Percentiles rank a stretch among this genome's conserved stretches.
Conservation (phyloP, 2,113 vertebrate species). For the Sinocyclocheilus rhinocerous region DNA sequence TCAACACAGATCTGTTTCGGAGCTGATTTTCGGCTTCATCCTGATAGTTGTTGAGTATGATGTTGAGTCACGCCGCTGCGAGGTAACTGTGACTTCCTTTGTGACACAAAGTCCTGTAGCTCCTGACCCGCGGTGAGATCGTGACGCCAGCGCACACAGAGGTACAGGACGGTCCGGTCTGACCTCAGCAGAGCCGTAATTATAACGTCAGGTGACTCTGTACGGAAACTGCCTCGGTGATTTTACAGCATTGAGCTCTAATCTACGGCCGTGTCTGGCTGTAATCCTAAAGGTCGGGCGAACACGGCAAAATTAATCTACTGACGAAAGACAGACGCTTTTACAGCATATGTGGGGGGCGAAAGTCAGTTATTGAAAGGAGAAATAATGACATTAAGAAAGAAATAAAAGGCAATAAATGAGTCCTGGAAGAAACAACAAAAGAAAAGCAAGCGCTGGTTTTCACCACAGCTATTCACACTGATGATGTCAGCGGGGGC, state of each 20-base stretch:
- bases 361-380: not conserved
- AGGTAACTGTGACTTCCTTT: not conserved
- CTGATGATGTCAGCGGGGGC: not conserved
- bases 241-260: not conserved
- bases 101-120: not conserved
- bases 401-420: not conserved
- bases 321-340: not conserved
- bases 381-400: not conserved
- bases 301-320: not conserved
- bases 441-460: not conserved
- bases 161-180: too few species aligned
- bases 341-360: not conserved
- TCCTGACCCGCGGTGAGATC: not conserved
- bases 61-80: slow-evolving; percentile 19
- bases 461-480: not conserved
- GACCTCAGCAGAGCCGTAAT: not conserved
- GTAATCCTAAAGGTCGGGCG: not conserved
- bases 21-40: not conserved
- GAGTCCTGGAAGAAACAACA: not conserved
- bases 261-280: not conserved
- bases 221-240: not conserved
- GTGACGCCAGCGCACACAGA: too few species aligned
- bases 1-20: not conserved
- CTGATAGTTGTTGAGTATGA: not conserved
- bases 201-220: not conserved